Base-by-base conservation (phyloP, 2,888 invertebrate genomes). In the Acrobasis suavella region DNA sequence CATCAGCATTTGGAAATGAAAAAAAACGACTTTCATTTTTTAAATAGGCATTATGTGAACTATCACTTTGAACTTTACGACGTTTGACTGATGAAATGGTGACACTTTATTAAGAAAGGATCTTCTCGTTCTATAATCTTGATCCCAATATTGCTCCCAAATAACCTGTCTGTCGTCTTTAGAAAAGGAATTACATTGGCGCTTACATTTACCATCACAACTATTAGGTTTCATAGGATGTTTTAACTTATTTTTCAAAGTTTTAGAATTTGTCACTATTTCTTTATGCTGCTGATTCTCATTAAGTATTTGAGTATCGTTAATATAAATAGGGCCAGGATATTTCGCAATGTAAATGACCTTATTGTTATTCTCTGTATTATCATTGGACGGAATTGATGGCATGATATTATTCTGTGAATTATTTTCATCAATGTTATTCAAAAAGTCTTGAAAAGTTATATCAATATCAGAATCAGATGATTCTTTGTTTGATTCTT, bases 161-260 rank as follows among this genome's bases (percentile, higher is more conserved):
- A 62, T 62, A 10, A 56, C 50, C 32, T 64, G 62, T 32, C 62
- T 62, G 17, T 51, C 59, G 60, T 62, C 60, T 17, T 60, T 60
- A 46, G 65, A 58, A 64, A 60, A 64, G 15, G 9, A 49, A 12
- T 55, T 22, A 60, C 63, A 63, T 59, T 65, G 50, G 38, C 63
- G 50, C 52, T 65, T 64, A 51, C 63, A 63, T 64, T 65, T 65
- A 9, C 62, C 62, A 51, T 65, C 62, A 62, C 65, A 65, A 63
- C 62, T 63, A 38, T 63, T 63, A 55, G 46, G 49, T 56, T 61
- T 65, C 52, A 65, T 63, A 50, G 65, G 63, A 17, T 63, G 54
- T 60, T 65, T 65, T 49, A 22, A 58, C 52, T 65, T 64, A 64
- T 64, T 52, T 62, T 64, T 62, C 38, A 39, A 38, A 39, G 39